Conservation (phyloP, 1,140 invertebrate genomes). For the Lamellibrachia luymesi region DNA sequence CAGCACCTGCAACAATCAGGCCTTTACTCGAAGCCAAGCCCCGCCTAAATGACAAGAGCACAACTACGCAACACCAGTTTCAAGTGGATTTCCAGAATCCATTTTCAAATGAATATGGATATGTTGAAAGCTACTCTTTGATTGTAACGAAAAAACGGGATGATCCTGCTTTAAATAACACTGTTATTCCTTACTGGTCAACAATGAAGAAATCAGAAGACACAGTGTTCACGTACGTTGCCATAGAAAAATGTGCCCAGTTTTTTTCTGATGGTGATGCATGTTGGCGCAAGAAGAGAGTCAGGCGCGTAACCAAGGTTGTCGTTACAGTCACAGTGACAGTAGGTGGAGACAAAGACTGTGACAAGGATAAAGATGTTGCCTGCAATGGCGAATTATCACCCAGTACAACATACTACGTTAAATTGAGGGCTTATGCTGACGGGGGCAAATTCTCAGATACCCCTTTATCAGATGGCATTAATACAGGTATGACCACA, state of each 20-base stretch:
- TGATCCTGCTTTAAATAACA: neutral
- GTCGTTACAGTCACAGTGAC: neutral
- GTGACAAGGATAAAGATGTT: neutral
- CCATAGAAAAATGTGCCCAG: neutral
- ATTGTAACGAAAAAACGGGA: neutral
- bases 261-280: neutral
- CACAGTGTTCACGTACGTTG: neutral
- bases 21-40: neutral
- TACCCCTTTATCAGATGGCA: constrained; percentile 4
- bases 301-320: neutral
- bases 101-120: neutral
- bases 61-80: neutral
- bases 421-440: neutral
- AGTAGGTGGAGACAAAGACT: neutral
- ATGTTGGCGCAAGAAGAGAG: neutral
- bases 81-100: neutral
- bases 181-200: neutral
- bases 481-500: neutral
- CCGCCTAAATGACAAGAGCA: neutral
- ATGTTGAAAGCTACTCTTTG: neutral
- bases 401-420: constrained; percentile 1
- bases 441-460: neutral
- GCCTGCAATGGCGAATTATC: neutral
- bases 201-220: neutral
- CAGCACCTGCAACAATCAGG: neutral